A percentile compares a stretch with the other conserved stretches of the same genome.
Conservation (phyloP, 2,113 vertebrate species). For the Nibea coibor region DNA sequence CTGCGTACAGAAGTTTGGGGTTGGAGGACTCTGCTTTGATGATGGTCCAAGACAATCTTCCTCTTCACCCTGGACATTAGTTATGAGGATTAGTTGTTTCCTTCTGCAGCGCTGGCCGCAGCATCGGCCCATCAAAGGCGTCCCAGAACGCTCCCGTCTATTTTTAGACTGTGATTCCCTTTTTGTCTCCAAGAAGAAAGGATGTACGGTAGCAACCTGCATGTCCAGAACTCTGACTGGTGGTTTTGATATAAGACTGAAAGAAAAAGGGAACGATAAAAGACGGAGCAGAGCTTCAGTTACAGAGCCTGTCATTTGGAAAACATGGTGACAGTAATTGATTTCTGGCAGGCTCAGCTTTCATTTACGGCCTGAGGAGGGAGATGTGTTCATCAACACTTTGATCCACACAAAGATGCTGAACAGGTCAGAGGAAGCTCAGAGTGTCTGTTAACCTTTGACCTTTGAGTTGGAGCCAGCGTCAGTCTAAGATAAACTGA, state of each 20-base stretch:
- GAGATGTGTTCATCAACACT: not conserved
- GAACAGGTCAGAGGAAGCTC: not conserved
- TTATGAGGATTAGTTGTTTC: constrained; percentile 74
- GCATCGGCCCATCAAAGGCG: constrained; percentile 46
- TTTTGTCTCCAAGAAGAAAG: constrained; percentile 40
- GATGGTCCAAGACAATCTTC: constrained; percentile 69
- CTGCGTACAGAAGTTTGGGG: constrained; percentile 20
- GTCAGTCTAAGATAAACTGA: too few species aligned
- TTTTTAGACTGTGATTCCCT: constrained; percentile 51
- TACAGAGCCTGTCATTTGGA: constrained; percentile 5
- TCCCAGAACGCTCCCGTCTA: constrained; percentile 31
- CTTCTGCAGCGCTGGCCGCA: constrained; percentile 43
- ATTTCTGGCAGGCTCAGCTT: too few species aligned
- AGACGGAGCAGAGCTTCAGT: constrained; percentile 5
- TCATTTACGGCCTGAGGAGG: not conserved
- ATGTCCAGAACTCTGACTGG: constrained; percentile 18
- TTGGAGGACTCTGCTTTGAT: constrained; percentile 60
- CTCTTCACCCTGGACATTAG: constrained; percentile 61
- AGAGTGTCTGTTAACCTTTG: not conserved
- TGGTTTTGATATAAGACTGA: constrained; percentile 35
- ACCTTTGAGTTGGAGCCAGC: not conserved
- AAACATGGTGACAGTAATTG: not conserved
- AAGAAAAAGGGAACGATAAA: not conserved
- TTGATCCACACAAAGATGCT: not conserved
- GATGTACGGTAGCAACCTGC: constrained; percentile 41